Evolutionary conservation across 2,797 vertebrate species (phyloP).

Genomic region (Ctenopoma multispine): DNA sequence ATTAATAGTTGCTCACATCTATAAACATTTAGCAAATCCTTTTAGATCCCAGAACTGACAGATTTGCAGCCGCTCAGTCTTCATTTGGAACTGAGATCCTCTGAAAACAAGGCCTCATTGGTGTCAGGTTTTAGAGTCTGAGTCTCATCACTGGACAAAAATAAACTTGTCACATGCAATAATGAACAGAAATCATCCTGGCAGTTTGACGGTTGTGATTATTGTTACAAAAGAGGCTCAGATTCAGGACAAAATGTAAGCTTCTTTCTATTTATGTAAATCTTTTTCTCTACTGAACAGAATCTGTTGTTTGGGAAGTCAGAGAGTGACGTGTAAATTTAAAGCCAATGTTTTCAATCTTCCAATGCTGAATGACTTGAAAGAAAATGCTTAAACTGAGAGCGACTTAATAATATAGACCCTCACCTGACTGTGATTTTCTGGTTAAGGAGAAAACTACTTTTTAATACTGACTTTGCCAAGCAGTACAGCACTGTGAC

Average conservation of each 20-base stretch:
- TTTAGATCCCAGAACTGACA: constrained; percentile 30
- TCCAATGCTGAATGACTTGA: no score
- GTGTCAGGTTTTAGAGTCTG: constrained; percentile 75
- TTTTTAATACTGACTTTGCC: constrained; percentile 16
- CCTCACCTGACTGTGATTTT: neutral
- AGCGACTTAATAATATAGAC: neutral
- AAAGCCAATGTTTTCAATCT: neutral
- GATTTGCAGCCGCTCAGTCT: constrained; percentile 36
- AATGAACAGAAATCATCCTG: constrained; percentile 64
- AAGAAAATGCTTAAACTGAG: constrained; percentile 1
- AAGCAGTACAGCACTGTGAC: constrained; percentile 7
- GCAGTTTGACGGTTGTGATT: constrained; percentile 53
- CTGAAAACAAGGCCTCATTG: constrained; percentile 60
- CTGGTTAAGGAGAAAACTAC: neutral
- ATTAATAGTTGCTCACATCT: constrained; percentile 23
- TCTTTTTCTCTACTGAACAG: neutral
- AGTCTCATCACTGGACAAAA: constrained; percentile 72
- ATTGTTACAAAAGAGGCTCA: constrained; percentile 39
- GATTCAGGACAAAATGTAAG: constrained; percentile 6
- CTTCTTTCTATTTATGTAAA: neutral
- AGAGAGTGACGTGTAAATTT: neutral
- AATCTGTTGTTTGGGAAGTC: neutral
- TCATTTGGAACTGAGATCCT: constrained; percentile 29
- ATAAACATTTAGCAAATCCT: constrained; percentile 15
- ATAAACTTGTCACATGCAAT: constrained; percentile 77